Evolutionary conservation across 2,113 vertebrate genomes (phyloP), one percentile per base, ranked within the genome.

Genomic region (Dasyornis broadbenti): DNA sequence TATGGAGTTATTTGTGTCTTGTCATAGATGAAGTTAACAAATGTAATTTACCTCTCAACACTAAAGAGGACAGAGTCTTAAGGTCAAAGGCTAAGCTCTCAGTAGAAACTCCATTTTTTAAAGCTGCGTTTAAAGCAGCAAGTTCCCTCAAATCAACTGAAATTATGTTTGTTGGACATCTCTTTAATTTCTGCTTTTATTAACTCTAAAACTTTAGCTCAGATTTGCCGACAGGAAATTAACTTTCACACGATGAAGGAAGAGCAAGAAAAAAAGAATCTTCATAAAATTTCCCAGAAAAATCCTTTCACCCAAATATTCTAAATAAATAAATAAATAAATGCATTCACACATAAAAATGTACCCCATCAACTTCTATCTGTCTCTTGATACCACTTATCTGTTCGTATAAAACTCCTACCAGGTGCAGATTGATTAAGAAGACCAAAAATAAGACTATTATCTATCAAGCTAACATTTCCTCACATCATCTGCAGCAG

Each of bases 331-430:
- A 47, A 65, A 95, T 92, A 56, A 89, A 63, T 90, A 81, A 72
- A 77, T 61, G 9, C 4, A 47, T 54, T 42, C 30, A 22, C 50
- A 94, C 39, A 87, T 30, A 72, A 64, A 90, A 80, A 76, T 88
- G 22, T 59, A 92, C 65, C 33, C 57, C 45, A 78, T 75, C 47
- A 82, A 78, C 13, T 75, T 92, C 54, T 96, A 39, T 82, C 35
- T 93, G 79, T 94, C 90, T 97, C 73, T 82, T 93, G 90, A 70
- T 87, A 35, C 70, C 87, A 71, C 75, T 96, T 97, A 96, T 79
- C 80, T 81, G 83, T 70, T 95, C 81, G 68, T 52, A 89, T 42
- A 64, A 87, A 92, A 82, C 70, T 73, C 92, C 89, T 96, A 96
- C 60, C 93, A 96, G 91, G 59, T 87, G 70, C 63, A 60, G 50